A percentile compares a stretch with the other conserved stretches of the same genome.
phyloP scores from a whole-genome alignment of 1,140 invertebrate species.

The Temnothorax longispinosus region DNA sequence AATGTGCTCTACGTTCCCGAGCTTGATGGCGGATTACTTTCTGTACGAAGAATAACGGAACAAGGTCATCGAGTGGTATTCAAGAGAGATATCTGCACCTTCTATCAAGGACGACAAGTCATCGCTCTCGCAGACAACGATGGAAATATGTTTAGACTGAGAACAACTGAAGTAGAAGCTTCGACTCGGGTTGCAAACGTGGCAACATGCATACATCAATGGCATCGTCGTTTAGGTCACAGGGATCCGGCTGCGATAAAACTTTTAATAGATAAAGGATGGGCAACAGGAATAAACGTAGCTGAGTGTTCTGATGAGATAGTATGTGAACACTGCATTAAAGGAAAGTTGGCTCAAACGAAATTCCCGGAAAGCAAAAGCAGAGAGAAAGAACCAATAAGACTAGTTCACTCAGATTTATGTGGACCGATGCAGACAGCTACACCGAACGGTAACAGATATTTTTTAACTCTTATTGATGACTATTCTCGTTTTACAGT shows the following conservation, averaged over 20 bases:
- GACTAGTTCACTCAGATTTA: not conserved
- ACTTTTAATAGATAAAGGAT: conserved; percentile 7
- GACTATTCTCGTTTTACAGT: conserved; percentile 6
- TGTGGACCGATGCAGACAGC: conserved; percentile 25
- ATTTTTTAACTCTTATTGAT: conserved; percentile 4
- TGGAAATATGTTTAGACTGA: not conserved
- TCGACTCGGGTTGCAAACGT: not conserved
- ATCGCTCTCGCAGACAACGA: not conserved
- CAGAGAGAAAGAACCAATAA: conserved; percentile 37
- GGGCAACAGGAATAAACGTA: conserved; percentile 49
- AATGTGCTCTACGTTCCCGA: not conserved
- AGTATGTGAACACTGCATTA: conserved; percentile 58
- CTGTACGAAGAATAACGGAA: not conserved
- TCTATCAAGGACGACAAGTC: not conserved
- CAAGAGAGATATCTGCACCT: too few relatives aligned
- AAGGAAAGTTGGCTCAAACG: conserved; percentile 46
- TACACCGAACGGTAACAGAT: not conserved
- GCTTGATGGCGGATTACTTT: not conserved
- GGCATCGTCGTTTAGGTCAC: not conserved
- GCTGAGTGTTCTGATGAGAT: not conserved
- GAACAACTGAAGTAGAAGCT: not conserved
- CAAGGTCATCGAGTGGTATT: not conserved
- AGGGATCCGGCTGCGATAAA: conserved; percentile 36
- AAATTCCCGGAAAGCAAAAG: conserved; percentile 41
- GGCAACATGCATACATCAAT: not conserved